Evolutionary conservation across 2,888 invertebrate genomes (phyloP), one percentile per base, ranked within the genome.

Genomic region (Lasioglossum zephyrum): DNA sequence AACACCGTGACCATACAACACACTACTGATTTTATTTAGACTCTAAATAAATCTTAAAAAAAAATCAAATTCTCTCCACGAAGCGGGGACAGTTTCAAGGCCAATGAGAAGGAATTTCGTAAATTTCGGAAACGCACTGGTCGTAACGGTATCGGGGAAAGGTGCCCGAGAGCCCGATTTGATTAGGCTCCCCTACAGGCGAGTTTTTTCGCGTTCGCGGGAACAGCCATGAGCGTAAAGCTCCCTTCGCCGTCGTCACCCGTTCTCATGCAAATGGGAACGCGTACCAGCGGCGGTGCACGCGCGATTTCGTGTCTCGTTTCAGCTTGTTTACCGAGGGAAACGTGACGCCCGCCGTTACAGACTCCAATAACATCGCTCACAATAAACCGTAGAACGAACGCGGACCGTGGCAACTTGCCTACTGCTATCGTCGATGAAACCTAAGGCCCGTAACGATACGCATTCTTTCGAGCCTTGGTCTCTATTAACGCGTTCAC

Each of bases 331-430:
- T 92, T 91, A 86, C 84, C 87, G 49, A 79, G 88, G 88, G 85
- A 87, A 90, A 91, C 91, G 90, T 83, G 89, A 81, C 89, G 90
- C 82, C 88, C 89, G 88, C 91, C 91, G 91, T 93, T 93, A 92
- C 89, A 76, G 88, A 84, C 85, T 89, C 90, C 91, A 93, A 92
- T 93, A 93, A 92, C 92, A 92, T 93, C 87, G 87, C 88, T 88
- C 87, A 90, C 92, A 90, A 93, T 93, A 91, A 92, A 92, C 88
- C 87, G 89, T 86, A 86, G 79, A 87, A 87, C 87, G 77, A 75
- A 81, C 80, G 88, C 66, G 31, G 31, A 66, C 66, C 66, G 73
- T 49, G 87, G 89, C 87, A 86, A 82, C 86, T 79, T 84, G 80
- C 76, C 77, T 36, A 66, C 9, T 16, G 83, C 69, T 22, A 47